A percentile compares a stretch with the other conserved stretches of the same genome.
Evolutionary conservation across 2,888 invertebrate genomes (phyloP).

Genomic region (Embidobia sp.): DNA sequence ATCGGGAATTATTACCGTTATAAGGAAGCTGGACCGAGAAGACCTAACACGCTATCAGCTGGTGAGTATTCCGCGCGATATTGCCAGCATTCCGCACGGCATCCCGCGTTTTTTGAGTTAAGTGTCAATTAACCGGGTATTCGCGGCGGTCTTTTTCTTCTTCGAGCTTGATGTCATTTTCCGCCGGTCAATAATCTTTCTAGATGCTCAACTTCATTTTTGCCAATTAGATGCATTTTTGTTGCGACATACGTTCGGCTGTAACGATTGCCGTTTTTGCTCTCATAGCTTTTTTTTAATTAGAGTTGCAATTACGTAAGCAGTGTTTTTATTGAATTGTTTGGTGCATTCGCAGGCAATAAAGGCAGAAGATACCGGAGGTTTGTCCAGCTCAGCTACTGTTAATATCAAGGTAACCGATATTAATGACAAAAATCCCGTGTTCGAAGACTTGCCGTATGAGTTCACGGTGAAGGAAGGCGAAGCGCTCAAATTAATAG

Average conservation of each 20-base stretch:
- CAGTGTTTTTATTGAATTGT: too few species aligned
- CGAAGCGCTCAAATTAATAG: constrained; percentile 83
- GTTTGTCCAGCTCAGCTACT: constrained; percentile 90
- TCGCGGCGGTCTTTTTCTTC: constrained; percentile 10
- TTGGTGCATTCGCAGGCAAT: constrained; percentile 84
- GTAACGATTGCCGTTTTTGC: neutral
- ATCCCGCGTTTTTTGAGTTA: constrained; percentile 16
- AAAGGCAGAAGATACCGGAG: constrained; percentile 93
- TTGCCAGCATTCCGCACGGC: constrained; percentile 22
- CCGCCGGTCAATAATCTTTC: neutral
- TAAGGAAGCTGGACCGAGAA: constrained; percentile 92
- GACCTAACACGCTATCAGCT: constrained; percentile 93
- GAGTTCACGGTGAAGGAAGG: constrained; percentile 92
- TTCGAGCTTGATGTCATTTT: neutral
- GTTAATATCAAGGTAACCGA: constrained; percentile 95
- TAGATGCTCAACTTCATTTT: too few species aligned
- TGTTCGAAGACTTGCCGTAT: constrained; percentile 91
- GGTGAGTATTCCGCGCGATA: constrained; percentile 82
- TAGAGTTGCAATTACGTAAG: constrained; percentile 14
- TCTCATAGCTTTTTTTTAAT: too few species aligned
- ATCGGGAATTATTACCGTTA: constrained; percentile 94
- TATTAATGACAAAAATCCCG: constrained; percentile 95
- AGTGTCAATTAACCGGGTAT: constrained; percentile 42
- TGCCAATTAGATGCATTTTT: too few species aligned
- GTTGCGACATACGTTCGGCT: too few species aligned